phyloP scores from a whole-genome alignment of 2,888 invertebrate species.

The Liposcelis brunnea region DNA sequence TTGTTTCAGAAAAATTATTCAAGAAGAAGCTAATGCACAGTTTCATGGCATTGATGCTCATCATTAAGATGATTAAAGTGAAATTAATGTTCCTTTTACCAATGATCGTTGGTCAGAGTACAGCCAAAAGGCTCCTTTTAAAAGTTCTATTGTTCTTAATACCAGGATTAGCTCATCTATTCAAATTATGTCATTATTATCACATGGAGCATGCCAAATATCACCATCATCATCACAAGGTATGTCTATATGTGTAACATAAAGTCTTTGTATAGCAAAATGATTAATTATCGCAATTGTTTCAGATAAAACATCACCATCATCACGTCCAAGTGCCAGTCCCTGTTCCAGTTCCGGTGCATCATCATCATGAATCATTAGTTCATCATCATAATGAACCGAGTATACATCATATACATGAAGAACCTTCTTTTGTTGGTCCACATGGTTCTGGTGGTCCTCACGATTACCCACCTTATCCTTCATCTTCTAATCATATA shows the following conservation, averaged over 20 bases:
- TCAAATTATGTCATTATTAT: conserved; percentile 71
- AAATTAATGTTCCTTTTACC: conserved; percentile 67
- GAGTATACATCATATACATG: conserved; percentile 20
- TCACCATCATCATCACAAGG: conserved; percentile 62
- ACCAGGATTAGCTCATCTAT: conserved; percentile 64
- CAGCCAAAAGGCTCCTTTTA: conserved; percentile 68
- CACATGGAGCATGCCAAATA: conserved; percentile 56
- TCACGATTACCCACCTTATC: conserved; percentile 17
- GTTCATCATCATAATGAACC: not conserved
- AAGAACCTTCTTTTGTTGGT: conserved; percentile 20
- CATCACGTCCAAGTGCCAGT: conserved; percentile 34
- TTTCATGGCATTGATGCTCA: conserved; percentile 54
- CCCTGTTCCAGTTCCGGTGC: conserved; percentile 23
- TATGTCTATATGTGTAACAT: conserved; percentile 12
- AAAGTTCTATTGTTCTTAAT: conserved; percentile 66
- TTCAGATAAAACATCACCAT: conserved; percentile 56
- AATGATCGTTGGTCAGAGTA: conserved; percentile 56
- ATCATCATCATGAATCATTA: conserved; percentile 11
- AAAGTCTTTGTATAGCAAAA: not conserved
- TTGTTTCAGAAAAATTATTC: conserved; percentile 61
- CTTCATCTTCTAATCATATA: conserved; percentile 12
- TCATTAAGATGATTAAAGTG: conserved; percentile 61
- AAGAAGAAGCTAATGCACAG: conserved; percentile 56
- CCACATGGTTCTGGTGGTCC: conserved; percentile 18
- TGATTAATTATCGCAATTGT: conserved; percentile 5